Conservation (phyloP, 2,113 vertebrate species). For the Colius striatus region DNA sequence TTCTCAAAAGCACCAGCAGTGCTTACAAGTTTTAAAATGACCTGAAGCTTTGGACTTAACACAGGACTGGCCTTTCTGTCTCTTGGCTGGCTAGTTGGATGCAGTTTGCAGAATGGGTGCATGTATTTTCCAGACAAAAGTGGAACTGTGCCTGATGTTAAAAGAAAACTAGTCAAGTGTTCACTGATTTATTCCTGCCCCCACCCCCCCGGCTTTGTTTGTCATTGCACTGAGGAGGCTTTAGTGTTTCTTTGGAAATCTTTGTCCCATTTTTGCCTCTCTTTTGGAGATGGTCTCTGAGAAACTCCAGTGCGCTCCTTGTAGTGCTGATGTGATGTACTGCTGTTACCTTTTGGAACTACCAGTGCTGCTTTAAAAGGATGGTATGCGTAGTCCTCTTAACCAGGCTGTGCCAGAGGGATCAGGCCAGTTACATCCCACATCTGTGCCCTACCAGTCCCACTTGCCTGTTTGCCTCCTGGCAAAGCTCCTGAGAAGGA, state of each 20-base stretch:
- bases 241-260: neutral
- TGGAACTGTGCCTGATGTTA: neutral
- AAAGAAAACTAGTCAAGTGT: neutral
- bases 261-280: neutral
- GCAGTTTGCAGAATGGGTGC: neutral
- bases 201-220: no score
- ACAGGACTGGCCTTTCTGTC: neutral
- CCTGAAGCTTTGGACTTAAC: neutral
- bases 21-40: neutral
- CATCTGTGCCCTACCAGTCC: neutral
- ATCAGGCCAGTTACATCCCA: neutral
- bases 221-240: neutral
- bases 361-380: neutral
- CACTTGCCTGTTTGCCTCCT: neutral
- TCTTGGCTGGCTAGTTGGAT: neutral
- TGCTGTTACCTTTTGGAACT: neutral
- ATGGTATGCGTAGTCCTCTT: neutral
- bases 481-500: neutral
- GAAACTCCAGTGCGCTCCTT: neutral
- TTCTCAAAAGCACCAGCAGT: neutral
- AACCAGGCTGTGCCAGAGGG: neutral
- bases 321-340: neutral
- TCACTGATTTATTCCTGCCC: neutral
- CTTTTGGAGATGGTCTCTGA: neutral
- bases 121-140: neutral